Base-by-base conservation (phyloP, 2,113 vertebrate species). In the Vombatus ursinus region DNA sequence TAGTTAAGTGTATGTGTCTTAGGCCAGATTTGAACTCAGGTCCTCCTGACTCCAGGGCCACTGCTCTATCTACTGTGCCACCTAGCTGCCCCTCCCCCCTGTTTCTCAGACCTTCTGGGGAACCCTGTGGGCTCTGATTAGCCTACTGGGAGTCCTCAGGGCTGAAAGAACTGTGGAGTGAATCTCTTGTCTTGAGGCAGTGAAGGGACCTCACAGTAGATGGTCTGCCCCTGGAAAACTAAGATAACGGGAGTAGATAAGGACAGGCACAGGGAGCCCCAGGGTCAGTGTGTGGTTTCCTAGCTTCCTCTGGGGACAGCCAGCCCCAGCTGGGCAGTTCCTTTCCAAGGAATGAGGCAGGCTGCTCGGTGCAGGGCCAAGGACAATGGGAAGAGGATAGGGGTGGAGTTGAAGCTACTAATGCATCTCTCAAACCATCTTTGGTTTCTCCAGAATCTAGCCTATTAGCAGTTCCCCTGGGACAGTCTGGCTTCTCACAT, bases 391-490 rank as follows among this genome's bases (percentile, higher is more conserved):
- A 93, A 96, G 53, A 94, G 97, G 94, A 57, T 93, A 61, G 95
- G 96, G 94, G 50, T 6, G 57, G 93, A 54, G 95, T 47, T 92
- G 96, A 92, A 52, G 49, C 92, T 89, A 95, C 96, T 98, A 97
- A 98, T 98, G 98, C 96, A 95, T 96, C 96, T 84, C 94, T 97
- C 96, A 97, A 96, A 96, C 95, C 94, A 94, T 98, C 97, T 98
- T 97, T 95, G 96, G 96, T 97, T 98, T 97, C 97, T 98, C 95
- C 97, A 95, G 93, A 96, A 97, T 97, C 95, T 94, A 97, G 93
- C 90, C 94, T 97, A 97, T 98, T 98, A 98, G 96, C 96, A 92
- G 93, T 37, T 98, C 97, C 97, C 97, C 51, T 97, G 98, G 98
- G 98, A 97, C 51, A 93, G 92, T 92, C 94, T 97, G 93, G 52